Conservation (phyloP, 2,797 vertebrate genomes). For the Heteromormyrus szaboi region DNA sequence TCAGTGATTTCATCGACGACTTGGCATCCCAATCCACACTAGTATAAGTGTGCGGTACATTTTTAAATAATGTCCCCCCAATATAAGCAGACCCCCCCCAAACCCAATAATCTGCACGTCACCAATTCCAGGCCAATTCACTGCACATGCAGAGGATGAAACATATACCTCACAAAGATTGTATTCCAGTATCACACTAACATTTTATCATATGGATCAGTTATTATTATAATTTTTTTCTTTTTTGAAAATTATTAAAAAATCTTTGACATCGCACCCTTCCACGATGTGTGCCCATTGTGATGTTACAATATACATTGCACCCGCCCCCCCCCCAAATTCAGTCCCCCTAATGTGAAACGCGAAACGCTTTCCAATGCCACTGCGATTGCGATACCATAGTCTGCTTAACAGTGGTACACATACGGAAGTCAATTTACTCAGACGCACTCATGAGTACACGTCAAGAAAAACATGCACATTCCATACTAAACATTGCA, state of each 20-base stretch:
- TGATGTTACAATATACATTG: neutral
- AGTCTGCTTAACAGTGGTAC: neutral
- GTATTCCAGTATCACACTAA: no score
- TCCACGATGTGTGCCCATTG: no score
- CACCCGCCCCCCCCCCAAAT: neutral
- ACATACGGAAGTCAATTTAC: neutral
- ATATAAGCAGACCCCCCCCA: neutral
- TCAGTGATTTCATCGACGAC: neutral
- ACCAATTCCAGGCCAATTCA: neutral
- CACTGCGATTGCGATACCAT: neutral
- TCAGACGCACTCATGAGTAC: neutral
- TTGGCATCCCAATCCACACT: neutral
- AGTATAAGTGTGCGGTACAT: neutral
- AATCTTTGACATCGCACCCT: no score
- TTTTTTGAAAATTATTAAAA: no score
- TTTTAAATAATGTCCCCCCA: neutral
- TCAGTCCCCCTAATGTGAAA: neutral
- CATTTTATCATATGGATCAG: no score
- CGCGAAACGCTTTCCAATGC: neutral
- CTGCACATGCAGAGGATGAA: neutral
- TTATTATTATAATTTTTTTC: no score
- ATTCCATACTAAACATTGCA: neutral
- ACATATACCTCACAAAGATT: neutral
- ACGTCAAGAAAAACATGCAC: neutral
- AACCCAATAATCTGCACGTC: neutral